phyloP scores from a whole-genome alignment of 2,113 vertebrate species.

The Procavia capensis region DNA sequence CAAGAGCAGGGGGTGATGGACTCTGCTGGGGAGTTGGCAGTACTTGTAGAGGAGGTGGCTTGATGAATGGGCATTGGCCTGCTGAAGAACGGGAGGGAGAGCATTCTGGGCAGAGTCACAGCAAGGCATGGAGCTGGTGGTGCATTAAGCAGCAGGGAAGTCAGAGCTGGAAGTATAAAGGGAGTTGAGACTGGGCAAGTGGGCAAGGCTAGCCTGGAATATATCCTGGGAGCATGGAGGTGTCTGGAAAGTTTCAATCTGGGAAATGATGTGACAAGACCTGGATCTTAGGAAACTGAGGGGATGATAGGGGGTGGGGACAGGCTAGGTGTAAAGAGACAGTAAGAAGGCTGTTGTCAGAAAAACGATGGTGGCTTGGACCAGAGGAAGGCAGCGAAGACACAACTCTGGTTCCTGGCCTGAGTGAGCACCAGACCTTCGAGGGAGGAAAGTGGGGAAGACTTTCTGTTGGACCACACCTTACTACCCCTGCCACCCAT shows the following conservation, averaged over 20 bases:
- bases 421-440: background rate
- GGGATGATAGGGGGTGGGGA: background rate
- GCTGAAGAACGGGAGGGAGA: background rate
- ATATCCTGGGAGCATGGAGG: background rate
- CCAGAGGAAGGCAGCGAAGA: background rate
- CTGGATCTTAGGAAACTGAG: background rate
- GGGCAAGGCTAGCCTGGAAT: background rate
- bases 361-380: background rate
- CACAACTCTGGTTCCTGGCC: background rate
- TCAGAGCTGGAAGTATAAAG: background rate
- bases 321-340: background rate
- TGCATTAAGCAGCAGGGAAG: background rate
- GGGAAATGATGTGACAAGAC: background rate
- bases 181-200: accelerated
- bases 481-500: background rate
- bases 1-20: background rate
- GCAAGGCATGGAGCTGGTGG: accelerated
- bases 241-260: background rate
- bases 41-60: accelerated
- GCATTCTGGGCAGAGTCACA: background rate
- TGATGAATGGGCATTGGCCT: background rate
- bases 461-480: background rate
- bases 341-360: background rate
- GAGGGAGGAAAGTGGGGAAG: background rate
- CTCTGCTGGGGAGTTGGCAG: background rate